Base-by-base conservation (phyloP, 2,113 vertebrate species). In the Isichthys henryi region DNA sequence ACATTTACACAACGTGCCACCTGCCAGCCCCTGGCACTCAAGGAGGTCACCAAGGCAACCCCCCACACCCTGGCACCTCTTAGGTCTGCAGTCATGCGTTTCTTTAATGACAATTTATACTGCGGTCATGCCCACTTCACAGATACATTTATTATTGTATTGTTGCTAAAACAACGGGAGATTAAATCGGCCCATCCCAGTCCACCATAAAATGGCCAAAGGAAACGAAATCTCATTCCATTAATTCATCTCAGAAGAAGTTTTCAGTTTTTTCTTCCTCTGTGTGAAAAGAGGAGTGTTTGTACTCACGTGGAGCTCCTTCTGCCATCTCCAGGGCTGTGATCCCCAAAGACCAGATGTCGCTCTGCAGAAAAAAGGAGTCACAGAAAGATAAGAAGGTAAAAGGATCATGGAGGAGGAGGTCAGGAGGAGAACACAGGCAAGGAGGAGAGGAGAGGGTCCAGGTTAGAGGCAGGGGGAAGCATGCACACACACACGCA, bases 281-380 rank as follows among this genome's bases (percentile, higher is more conserved):
- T 31, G 84, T n/a, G 17, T 21, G 50, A 46, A 7, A 2, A 39
- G 23, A 13, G 46, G 15, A 46, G 84, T 7, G 50, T 50, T 13
- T 43, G 15, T 83, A 94, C 95, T 27, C 94, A 96, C 95, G 95
- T 89, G 95, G 95, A 1, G 94, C 95, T 91, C 95, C 95, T 89
- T 96, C 95, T n/a, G 95, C 95, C 95, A 96, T 96, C 91, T 96
- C 95, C 86, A 96, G 94, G 2, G 95, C 95, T 0, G 95, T 96
- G 92, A 96, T 96, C 86, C 95, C 95, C 90, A 96, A 89, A 0
- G 95, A 96, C 95, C 95, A 96, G 91, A 96, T 91, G 92, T 96
- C 95, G 89, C 95, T 96, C 95, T 96, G 93, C 9, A 82, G 66
- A 31, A 70, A 5, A 23, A 93, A 52, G 90, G 6, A 92, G 52